phyloP scores from a whole-genome alignment of 1,140 invertebrate species.

The Carposina sasakii region DNA sequence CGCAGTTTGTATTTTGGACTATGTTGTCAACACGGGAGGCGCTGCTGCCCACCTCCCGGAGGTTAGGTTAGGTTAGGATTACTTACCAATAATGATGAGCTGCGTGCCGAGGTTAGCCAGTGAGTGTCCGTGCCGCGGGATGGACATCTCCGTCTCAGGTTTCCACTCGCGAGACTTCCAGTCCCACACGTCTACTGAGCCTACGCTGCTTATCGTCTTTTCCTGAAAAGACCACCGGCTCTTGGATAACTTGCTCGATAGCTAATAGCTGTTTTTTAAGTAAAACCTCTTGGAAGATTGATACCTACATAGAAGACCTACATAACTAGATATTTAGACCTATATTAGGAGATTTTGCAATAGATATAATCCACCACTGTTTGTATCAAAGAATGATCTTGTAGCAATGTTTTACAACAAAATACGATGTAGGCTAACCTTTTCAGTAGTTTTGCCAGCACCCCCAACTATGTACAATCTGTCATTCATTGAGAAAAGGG shows the following conservation, averaged over 20 bases:
- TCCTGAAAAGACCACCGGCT: constrained; percentile 47
- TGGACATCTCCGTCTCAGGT: constrained; percentile 71
- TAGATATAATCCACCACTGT: too few species aligned
- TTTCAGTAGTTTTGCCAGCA: constrained; percentile 67
- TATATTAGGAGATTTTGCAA: too few species aligned
- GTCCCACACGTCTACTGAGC: constrained; percentile 75
- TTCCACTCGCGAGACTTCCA: constrained; percentile 69
- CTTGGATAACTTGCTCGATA: too few species aligned
- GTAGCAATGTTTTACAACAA: too few species aligned
- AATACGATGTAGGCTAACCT: too few species aligned
- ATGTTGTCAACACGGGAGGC: too few species aligned
- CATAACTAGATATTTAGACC: too few species aligned
- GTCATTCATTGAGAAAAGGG: constrained; percentile 73
- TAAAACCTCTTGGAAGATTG: too few species aligned
- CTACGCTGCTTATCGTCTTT: constrained; percentile 72
- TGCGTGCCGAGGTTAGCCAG: constrained; percentile 74
- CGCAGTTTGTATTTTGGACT: too few species aligned
- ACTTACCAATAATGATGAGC: constrained; percentile 71
- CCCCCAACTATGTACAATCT: constrained; percentile 75
- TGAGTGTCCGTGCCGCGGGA: constrained; percentile 76
- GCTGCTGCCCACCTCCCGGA: not conserved
- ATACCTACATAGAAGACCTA: too few species aligned
- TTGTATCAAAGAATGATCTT: too few species aligned
- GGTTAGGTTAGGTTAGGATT: not conserved
- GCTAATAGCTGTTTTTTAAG: too few species aligned